A percentile compares a stretch with the other conserved stretches of the same genome.
Evolutionary conservation across 1,140 invertebrate genomes (phyloP).

Genomic region (Dysdera silvatica): DNA sequence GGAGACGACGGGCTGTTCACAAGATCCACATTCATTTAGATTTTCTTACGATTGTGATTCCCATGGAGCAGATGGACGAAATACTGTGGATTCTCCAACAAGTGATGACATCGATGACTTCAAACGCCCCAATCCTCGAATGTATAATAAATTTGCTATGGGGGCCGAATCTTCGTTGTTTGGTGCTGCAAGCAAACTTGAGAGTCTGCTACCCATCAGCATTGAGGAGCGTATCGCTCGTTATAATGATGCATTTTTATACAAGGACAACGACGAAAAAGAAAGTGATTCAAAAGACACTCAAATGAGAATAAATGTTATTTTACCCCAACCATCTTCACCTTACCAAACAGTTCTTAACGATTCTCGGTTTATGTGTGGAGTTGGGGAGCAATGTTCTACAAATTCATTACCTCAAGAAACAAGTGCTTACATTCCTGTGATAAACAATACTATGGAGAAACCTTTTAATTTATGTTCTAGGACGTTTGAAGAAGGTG

Average conservation of each 20-base stretch:
- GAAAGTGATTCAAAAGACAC: constrained; percentile 10
- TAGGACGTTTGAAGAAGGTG: too few relatives aligned
- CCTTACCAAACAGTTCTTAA: constrained; percentile 1
- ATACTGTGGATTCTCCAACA: constrained; percentile 12
- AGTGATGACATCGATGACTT: constrained; percentile 11
- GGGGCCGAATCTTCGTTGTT: constrained; percentile 11
- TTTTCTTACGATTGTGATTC: constrained; percentile 7
- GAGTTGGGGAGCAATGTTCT: too few relatives aligned
- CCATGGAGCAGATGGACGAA: constrained; percentile 9
- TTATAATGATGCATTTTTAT: constrained; percentile 24
- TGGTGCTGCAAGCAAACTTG: constrained; percentile 24
- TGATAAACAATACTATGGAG: too few relatives aligned
- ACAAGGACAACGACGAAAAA: background rate
- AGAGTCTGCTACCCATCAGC: constrained; percentile 22
- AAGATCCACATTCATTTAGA: constrained; percentile 7
- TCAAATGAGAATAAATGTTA: constrained; percentile 28
- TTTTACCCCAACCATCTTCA: constrained; percentile 16
- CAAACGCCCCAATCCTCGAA: constrained; percentile 1
- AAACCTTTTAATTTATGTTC: too few relatives aligned
- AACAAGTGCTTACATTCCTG: background rate
- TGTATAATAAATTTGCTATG: background rate
- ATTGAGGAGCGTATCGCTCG: constrained; percentile 25
- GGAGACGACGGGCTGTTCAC: constrained; percentile 13
- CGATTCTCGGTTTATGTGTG: too few relatives aligned
- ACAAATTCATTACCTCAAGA: background rate